Evolutionary conservation across 2,888 invertebrate genomes (phyloP).

Genomic region (Scaptomyza cyrtandrae): DNA sequence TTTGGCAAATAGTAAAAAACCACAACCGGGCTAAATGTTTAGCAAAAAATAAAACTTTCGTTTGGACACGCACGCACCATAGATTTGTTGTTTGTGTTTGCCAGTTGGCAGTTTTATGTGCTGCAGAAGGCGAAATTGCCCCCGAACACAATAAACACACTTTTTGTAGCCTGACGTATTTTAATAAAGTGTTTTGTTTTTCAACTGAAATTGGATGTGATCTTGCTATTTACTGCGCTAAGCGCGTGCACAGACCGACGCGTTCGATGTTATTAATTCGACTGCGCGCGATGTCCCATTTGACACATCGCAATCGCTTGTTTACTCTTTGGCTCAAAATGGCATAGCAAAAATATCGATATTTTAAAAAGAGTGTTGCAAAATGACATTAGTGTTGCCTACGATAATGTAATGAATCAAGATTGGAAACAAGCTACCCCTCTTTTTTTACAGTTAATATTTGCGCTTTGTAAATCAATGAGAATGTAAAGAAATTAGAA

Average conservation of each 20-base stretch:
- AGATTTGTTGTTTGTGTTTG: conserved; percentile 22
- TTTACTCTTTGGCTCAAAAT: conserved; percentile 33
- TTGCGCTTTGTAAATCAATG: too few relatives aligned
- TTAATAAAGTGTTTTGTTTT: conserved; percentile 55
- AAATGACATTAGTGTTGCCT: neutral
- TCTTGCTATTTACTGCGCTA: conserved; percentile 35
- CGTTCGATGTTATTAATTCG: conserved; percentile 40
- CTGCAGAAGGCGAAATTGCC: conserved; percentile 37
- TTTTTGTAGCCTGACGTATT: conserved; percentile 57
- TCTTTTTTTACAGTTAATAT: too few relatives aligned
- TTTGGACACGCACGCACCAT: conserved; percentile 14
- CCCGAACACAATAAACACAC: conserved; percentile 28
- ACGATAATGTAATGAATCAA: too few relatives aligned
- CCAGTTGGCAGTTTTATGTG: conserved; percentile 21
- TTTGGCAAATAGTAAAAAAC: conserved; percentile 15
- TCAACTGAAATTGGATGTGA: conserved; percentile 28
- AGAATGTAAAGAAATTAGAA: too few relatives aligned
- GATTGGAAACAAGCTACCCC: too few relatives aligned
- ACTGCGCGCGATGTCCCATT: conserved; percentile 54
- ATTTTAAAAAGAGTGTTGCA: conserved; percentile 17
- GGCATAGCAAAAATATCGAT: conserved; percentile 30
- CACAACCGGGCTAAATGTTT: conserved; percentile 2
- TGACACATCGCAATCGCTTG: conserved; percentile 35
- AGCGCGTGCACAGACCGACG: conserved; percentile 45
- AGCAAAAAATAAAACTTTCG: conserved; percentile 21